Evolutionary conservation across 2,888 invertebrate genomes (phyloP), one percentile per base, ranked within the genome.

Genomic region (Theodoxus fluviatilis): DNA sequence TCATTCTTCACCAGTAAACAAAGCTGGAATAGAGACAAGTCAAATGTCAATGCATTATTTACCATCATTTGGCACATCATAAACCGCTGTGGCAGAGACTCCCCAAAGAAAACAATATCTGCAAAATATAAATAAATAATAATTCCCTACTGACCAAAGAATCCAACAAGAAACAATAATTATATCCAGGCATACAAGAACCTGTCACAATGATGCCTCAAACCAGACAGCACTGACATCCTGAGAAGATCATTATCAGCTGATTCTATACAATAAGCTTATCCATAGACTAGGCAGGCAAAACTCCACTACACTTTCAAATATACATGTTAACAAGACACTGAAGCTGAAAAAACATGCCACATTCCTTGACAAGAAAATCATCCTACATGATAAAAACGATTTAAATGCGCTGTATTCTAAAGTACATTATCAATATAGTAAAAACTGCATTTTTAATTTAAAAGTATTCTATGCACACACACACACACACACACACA

Each of bases 61-160:
- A 93, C 90, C 75, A 91, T 90, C 6, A 86, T 84, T 79, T 93
- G 92, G 85, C 75, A 76, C 4, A 75, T 47, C 73, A 80, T 81
- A 80, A 96, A 98, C 75, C 92, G 89, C 0, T 90, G 88, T 0
- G 98, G 96, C 22, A 98, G 89, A 84, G 91, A 91, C 89, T 98
- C 97, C 0, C 97, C 97, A 87, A 97, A 98, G 89, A 98, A 96
- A 18, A 97, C 93, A 79, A 98, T 95, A 83, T 98, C 96, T 9
- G 82, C 64, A 80, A 80, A 40, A 43, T 28, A 40, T 67, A 68
- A 69, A 69, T 28, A 22, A 49, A 68, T 4, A 15, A 9, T 65
- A 88, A 78, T 66, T 85, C 76, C 25, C 69, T 68, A 67, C 40
- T 37, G 71, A 69, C 31, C 33, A 12, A 22, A 47, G 4, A 38